Conservation (phyloP, 1,140 invertebrate genomes). For the Macrocentrus cingulum region DNA sequence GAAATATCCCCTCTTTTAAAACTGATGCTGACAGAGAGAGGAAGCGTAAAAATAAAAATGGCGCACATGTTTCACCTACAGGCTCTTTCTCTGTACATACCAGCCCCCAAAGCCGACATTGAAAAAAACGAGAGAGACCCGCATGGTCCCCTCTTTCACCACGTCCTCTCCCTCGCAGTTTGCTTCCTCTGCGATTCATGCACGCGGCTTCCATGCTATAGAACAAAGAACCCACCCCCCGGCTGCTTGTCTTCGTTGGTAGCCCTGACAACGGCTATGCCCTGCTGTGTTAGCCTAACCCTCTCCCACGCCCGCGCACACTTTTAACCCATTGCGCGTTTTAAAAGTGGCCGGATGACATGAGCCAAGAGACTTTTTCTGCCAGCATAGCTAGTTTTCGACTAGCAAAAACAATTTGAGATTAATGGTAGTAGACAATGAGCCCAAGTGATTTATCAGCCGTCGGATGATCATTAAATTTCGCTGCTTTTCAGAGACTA, state of each 20-base stretch:
- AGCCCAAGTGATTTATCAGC: too few species aligned
- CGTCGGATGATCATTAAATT: too few species aligned
- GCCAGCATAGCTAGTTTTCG: too few species aligned
- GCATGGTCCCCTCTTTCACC: background rate
- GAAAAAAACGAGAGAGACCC: constrained; percentile 17
- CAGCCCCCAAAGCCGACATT: constrained; percentile 17
- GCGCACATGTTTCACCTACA: background rate
- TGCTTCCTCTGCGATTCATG: constrained; percentile 20
- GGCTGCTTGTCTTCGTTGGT: constrained; percentile 27
- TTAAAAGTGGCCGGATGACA: too few species aligned
- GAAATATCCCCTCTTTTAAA: too few species aligned
- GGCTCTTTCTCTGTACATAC: background rate
- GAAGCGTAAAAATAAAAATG: constrained; percentile 16
- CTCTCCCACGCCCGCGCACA: background rate
- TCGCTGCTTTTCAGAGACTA: too few species aligned
- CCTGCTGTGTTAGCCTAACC: constrained; percentile 16
- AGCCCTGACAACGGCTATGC: constrained; percentile 31
- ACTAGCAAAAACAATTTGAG: too few species aligned
- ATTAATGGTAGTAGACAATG: too few species aligned
- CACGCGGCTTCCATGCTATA: constrained; percentile 23
- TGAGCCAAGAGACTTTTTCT: too few species aligned
- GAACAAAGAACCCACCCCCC: constrained; percentile 24
- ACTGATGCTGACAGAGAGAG: too few species aligned
- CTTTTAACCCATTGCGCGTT: background rate
- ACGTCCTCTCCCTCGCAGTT: background rate